Conservation (phyloP, 2,113 vertebrate species). For the Ptilonorhynchus violaceus region DNA sequence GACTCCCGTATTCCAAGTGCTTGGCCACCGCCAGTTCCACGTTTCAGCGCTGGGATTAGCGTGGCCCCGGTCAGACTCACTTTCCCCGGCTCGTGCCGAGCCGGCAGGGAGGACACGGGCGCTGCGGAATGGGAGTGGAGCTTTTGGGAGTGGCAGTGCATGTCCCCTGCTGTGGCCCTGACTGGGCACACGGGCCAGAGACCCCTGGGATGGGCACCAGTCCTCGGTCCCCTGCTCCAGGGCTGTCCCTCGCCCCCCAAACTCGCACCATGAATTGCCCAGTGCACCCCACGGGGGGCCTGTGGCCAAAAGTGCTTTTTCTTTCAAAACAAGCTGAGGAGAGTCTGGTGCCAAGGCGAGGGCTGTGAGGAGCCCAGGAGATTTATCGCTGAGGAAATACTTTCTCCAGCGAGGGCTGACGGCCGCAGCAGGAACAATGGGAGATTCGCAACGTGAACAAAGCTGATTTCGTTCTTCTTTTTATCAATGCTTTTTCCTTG, state of each 20-base stretch:
- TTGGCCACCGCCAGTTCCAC: not conserved
- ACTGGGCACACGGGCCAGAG: fast-evolving
- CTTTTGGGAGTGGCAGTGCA: not conserved
- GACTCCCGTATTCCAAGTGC: not conserved
- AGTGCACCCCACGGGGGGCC: fast-evolving
- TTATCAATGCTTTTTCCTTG: conserved; percentile 77
- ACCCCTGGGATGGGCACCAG: not conserved
- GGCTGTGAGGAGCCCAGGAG: conserved; percentile 65
- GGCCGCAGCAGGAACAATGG: conserved; percentile 82
- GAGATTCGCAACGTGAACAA: conserved; percentile 74
- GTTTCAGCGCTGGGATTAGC: not conserved
- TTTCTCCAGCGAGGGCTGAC: conserved; percentile 54
- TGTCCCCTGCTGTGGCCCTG: not conserved
- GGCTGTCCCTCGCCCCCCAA: not conserved
- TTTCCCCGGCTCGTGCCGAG: not conserved
- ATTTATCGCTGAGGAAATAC: conserved; percentile 87
- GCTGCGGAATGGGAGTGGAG: not conserved
- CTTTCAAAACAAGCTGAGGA: conserved; percentile 68
- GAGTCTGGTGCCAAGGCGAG: conserved; percentile 58
- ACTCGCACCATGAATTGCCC: not conserved
- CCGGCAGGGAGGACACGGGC: fast-evolving
- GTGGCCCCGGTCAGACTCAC: not conserved
- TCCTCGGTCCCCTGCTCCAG: not conserved
- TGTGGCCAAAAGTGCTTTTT: conserved; percentile 7
- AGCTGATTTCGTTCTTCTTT: conserved; percentile 69